Conservation (phyloP, 2,113 vertebrate genomes). For the Leptosomus discolor region DNA sequence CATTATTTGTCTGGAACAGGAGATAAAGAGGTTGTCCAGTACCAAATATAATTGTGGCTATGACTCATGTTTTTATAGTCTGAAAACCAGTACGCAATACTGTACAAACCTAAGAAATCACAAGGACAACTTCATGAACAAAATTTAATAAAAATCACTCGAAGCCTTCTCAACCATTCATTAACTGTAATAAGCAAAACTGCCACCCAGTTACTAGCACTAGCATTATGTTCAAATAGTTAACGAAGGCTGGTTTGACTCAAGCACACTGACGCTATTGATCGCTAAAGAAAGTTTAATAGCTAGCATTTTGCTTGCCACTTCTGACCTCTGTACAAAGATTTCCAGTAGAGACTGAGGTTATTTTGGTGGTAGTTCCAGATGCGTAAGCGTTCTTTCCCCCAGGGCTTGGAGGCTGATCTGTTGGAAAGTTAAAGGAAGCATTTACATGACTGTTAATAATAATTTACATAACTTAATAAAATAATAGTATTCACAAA, state of each 20-base stretch:
- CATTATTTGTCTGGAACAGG: not conserved
- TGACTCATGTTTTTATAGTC: not conserved
- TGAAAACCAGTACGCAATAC: not conserved
- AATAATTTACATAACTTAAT: not conserved
- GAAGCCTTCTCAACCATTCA: not conserved
- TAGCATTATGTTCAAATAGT: not conserved
- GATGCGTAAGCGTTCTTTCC: conserved; percentile 83
- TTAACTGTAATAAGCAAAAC: not conserved
- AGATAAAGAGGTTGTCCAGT: not conserved
- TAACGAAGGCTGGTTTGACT: not conserved
- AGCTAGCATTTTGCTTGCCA: not conserved
- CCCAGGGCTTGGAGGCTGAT: conserved; percentile 92
- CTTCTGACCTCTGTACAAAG: conserved; percentile 93
- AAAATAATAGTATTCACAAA: not conserved
- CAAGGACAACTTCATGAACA: not conserved
- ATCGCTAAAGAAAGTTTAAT: not conserved
- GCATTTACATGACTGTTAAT: not conserved
- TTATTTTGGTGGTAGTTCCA: conserved; percentile 91
- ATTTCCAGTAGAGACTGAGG: conserved; percentile 97
- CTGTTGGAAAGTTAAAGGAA: conserved; percentile 69
- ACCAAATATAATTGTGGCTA: not conserved
- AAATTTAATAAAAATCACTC: not conserved
- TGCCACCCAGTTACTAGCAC: not conserved
- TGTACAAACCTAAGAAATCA: not conserved
- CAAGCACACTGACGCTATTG: not conserved